phyloP scores from a whole-genome alignment of 1,140 invertebrate species.

The Drosophila mojavensis region DNA sequence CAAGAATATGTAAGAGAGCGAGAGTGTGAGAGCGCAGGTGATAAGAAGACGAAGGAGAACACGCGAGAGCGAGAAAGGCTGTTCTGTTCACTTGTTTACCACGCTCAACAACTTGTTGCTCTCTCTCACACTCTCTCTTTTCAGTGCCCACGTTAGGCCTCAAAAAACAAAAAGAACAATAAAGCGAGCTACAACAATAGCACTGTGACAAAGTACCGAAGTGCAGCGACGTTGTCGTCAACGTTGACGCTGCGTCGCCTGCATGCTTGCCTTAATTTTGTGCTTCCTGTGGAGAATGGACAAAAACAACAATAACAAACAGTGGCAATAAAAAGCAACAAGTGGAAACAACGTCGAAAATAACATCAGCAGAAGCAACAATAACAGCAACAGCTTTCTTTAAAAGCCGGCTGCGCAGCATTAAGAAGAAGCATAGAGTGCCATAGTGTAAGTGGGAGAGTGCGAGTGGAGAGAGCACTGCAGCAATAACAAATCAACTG shows the following conservation, averaged over 20 bases:
- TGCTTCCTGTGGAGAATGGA: constrained; percentile 69
- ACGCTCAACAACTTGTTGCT: constrained; percentile 36
- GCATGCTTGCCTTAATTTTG: constrained; percentile 72
- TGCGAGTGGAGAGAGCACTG: neutral
- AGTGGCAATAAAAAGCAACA: constrained; percentile 58
- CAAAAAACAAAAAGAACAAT: constrained; percentile 7
- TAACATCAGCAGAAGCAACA: constrained; percentile 27
- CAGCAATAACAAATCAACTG: constrained; percentile 17
- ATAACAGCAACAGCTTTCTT: constrained; percentile 62
- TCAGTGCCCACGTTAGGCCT: constrained; percentile 22
- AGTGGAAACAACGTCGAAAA: constrained; percentile 51
- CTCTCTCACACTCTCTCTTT: constrained; percentile 6
- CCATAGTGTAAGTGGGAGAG: neutral
- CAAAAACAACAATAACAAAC: constrained; percentile 25
- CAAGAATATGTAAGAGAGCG: constrained; percentile 10
- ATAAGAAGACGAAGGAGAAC: constrained; percentile 28
- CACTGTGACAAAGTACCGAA: constrained; percentile 59
- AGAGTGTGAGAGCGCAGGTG: constrained; percentile 29
- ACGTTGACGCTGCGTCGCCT: constrained; percentile 46
- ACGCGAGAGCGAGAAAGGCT: constrained; percentile 23
- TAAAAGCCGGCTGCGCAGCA: constrained; percentile 67
- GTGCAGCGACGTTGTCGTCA: constrained; percentile 60
- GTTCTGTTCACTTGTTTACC: constrained; percentile 36
- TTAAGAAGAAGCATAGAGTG: constrained; percentile 24
- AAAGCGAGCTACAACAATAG: constrained; percentile 27